Base-by-base conservation (phyloP, 2,888 invertebrate genomes). In the Zootermopsis nevadensis region DNA sequence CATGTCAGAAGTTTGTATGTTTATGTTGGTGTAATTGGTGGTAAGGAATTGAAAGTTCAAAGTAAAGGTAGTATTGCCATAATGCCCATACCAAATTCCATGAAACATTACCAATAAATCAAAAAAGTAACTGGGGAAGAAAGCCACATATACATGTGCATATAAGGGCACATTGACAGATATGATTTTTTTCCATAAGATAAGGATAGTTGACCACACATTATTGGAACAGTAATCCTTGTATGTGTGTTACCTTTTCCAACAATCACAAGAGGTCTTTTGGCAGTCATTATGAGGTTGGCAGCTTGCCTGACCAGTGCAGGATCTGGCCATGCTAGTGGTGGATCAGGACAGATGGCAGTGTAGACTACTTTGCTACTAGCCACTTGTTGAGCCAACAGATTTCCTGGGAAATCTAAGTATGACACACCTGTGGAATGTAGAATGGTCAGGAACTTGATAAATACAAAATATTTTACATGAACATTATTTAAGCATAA, bases 321-420 rank as follows among this genome's bases (percentile, higher is more conserved):
- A 0, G 93, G 93, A 86, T 95, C 93, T 0, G 98, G 97, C 88
- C 93, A 93, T 0, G 93, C 91, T 0, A 93, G 88, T 0, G 94
- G 94, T 12, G 96, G 91, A 2, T 94, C 91, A 0, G 93, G 93
- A 69, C 89, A 89, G 86, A 33, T 88, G 86, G 86, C 77, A 0
- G 89, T 88, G 22, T 86, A 86, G 3, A 86, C 86, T 15, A 91
- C 86, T 53, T 87, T 86, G 38, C 85, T 86, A 85, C 88, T 88
- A 6, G 89, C 86, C 30, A 91, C 89, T 60, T 88, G 89, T 31
- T 91, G 93, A 88, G 91, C 92, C 66, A 97, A 90, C 67, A 97
- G 88, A 85, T 98, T 98, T 33, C 96, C 98, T 0, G 98, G 97
- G 88, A 99, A 93, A 89, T 99, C 99, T 84, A 99, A 91, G 89